Evolutionary conservation across 2,113 vertebrate genomes (phyloP), one percentile per base, ranked within the genome.

Genomic region (Actenoides hombroni): DNA sequence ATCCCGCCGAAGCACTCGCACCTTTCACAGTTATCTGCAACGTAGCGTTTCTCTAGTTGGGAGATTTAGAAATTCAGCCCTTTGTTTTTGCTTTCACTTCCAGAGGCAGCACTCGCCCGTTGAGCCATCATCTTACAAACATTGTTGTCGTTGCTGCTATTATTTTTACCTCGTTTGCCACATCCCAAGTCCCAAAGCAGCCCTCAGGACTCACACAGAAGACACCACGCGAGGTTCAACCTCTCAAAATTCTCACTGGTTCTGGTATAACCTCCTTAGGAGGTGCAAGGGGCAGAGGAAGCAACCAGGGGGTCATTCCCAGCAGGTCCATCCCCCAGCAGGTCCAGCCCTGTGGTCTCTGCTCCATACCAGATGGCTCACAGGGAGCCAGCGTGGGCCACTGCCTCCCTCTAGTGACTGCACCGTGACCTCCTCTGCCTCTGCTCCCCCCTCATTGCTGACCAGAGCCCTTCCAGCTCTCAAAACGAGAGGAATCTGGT

Each of bases 341-440:
- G 48, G 48, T 16, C 56, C 54, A 18, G 19, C 29, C 42, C 17
- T 15, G 44, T 31, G 2, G 2, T 10, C 56, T 29, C 33, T 10
- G 69, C 49, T 31, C 19, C 73, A 6, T 15, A 5, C 69, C 42
- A 54, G 44, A 44, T 2, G 40, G 61, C 57, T 71, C 6, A 2
- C 76, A 9, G 35, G 46, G 10, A 6, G 26, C 54, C 78, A 49
- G 49, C 44, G 0, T 1, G 23, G 76, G 59, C 71, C 85, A 29
- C 23, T 74, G 42, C 92, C 69, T 92, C 95, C 95, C 95, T 93
- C 96, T 95, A 96, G 95, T 2, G 95, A 81, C 83, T 39, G 51
- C 63, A 48, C 31, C 35, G 1, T 19, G 2, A 49, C 33, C 51
- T 53, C 76, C 71, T 20, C 20, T 8, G 67, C 82, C 56, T 8